phyloP scores from a whole-genome alignment of 1,140 invertebrate species.

The Centruroides sculpturatus region DNA sequence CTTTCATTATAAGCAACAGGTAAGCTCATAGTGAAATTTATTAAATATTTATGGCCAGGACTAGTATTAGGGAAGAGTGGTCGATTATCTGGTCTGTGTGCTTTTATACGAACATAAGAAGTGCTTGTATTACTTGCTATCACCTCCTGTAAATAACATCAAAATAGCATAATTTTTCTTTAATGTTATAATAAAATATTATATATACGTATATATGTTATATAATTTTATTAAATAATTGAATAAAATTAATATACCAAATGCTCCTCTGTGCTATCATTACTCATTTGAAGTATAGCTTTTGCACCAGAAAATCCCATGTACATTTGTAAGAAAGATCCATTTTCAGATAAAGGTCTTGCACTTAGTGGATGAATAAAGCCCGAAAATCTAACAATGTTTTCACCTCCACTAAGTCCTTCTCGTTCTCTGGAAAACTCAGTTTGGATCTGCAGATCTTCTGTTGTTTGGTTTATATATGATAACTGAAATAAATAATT shows the following conservation, averaged over 20 bases:
- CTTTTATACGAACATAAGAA: slow-evolving; percentile 10
- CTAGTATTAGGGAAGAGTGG: slow-evolving; percentile 15
- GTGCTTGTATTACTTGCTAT: slow-evolving; percentile 18
- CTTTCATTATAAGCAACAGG: slow-evolving; percentile 8
- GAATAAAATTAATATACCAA: background rate
- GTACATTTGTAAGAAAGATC: slow-evolving; percentile 15
- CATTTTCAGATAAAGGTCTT: slow-evolving; percentile 45
- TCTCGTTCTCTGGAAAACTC: slow-evolving; percentile 37
- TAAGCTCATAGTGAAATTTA: slow-evolving; percentile 18
- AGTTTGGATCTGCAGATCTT: slow-evolving; percentile 50
- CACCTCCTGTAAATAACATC: slow-evolving; percentile 20
- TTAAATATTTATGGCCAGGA: slow-evolving; percentile 17
- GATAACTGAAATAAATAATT: slow-evolving; percentile 29
- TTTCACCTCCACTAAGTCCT: slow-evolving; percentile 42
- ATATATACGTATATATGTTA: background rate
- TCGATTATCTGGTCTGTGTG: slow-evolving; percentile 3
- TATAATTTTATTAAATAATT: background rate
- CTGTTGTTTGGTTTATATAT: slow-evolving; percentile 68
- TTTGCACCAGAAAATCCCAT: slow-evolving; percentile 19
- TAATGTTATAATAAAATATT: background rate
- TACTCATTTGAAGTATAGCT: slow-evolving; percentile 23
- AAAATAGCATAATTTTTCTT: background rate
- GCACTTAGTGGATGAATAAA: slow-evolving; percentile 60
- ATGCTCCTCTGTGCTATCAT: background rate
- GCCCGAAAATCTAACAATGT: slow-evolving; percentile 48